Conservation (phyloP, 1,140 invertebrate genomes). For the Drosophila sechellia region DNA sequence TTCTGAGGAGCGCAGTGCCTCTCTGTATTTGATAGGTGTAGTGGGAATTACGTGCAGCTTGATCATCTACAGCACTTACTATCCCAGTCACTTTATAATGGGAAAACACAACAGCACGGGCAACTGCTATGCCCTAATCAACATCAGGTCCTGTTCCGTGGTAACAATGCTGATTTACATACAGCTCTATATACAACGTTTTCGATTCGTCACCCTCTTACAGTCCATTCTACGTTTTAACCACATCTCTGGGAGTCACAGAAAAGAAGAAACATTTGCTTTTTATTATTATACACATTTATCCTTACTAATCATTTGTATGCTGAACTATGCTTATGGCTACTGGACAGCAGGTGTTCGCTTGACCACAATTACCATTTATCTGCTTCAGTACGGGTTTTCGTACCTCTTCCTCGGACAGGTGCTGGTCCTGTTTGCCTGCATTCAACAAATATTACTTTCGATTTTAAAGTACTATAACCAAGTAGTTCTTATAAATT, state of each 20-base stretch:
- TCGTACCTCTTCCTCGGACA: slow-evolving; percentile 21
- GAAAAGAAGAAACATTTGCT: too few relatives aligned
- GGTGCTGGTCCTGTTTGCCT: slow-evolving; percentile 26
- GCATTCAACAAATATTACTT: slow-evolving; percentile 8
- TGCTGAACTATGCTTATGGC: slow-evolving; percentile 27
- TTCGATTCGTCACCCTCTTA: slow-evolving; percentile 15
- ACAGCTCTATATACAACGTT: slow-evolving; percentile 17
- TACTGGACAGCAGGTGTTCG: slow-evolving; percentile 10
- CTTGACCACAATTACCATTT: slow-evolving; percentile 3
- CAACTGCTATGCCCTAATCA: slow-evolving; percentile 24
- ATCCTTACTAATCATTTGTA: neutral
- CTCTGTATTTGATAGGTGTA: neutral
- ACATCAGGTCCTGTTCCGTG: slow-evolving; percentile 10
- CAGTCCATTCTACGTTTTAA: slow-evolving; percentile 13
- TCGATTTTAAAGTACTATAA: slow-evolving; percentile 11
- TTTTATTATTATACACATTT: slow-evolving; percentile 4
- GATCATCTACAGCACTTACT: neutral
- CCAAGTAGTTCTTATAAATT: neutral
- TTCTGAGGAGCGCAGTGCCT: slow-evolving; percentile 3
- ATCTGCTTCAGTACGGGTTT: slow-evolving; percentile 26
- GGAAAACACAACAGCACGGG: slow-evolving; percentile 27
- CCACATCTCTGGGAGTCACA: too few relatives aligned
- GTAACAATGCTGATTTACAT: slow-evolving; percentile 11
- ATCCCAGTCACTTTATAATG: slow-evolving; percentile 16
- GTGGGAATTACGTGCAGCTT: neutral